phyloP scores from a whole-genome alignment of 2,888 invertebrate species.

The Scelioninae gen. 1 region DNA sequence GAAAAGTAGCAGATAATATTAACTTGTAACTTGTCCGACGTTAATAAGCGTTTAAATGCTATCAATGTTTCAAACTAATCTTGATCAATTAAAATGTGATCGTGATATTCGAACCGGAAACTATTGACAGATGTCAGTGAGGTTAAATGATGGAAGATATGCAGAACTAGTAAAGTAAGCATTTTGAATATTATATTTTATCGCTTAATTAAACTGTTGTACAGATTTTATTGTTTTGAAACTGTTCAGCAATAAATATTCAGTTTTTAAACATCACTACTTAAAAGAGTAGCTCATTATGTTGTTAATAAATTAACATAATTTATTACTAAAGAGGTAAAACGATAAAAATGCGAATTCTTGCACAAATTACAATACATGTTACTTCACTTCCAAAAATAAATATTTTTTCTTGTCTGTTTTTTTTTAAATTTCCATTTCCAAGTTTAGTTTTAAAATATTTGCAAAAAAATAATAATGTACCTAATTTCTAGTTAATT shows the following conservation, averaged over 20 bases:
- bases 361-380: not conserved
- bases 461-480: too few relatives aligned
- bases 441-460: too few relatives aligned
- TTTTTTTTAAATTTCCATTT: too few relatives aligned
- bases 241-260: slow-evolving; percentile 31
- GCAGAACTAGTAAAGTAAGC: slow-evolving; percentile 15
- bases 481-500: too few relatives aligned
- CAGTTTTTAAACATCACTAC: not conserved
- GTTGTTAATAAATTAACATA: slow-evolving; percentile 21
- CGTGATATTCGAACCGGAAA: slow-evolving; percentile 51
- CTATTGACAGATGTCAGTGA: slow-evolving; percentile 57
- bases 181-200: slow-evolving; percentile 30
- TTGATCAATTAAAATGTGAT: slow-evolving; percentile 54
- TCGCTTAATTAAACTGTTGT: slow-evolving; percentile 30
- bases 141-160: slow-evolving; percentile 52
- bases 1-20: slow-evolving; percentile 1
- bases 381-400: too few relatives aligned
- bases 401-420: not conserved
- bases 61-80: slow-evolving; percentile 53
- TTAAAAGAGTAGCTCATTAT: slow-evolving; percentile 5
- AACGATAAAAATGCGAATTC: not conserved
- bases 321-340: slow-evolving; percentile 5
- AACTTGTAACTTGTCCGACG: slow-evolving; percentile 2
- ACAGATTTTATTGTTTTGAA: slow-evolving; percentile 8
- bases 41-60: slow-evolving; percentile 41